Evolutionary conservation across 2,797 vertebrate genomes (phyloP).

Genomic region (Hybognathus amarus): DNA sequence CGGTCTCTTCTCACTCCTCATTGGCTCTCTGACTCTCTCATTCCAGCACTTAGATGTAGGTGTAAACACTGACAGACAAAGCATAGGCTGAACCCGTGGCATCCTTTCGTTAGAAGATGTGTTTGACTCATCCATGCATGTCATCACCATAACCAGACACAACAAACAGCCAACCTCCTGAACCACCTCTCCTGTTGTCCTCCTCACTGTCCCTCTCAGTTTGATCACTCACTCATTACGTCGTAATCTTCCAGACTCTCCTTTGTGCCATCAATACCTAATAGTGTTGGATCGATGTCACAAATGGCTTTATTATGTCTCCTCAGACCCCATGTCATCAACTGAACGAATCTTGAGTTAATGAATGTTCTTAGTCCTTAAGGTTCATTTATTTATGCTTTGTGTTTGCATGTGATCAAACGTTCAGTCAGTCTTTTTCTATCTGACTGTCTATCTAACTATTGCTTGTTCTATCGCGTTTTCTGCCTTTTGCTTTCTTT

Average conservation of each 20-base stretch:
- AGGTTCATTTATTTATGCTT: slow-evolving; percentile 19
- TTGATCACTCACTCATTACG: slow-evolving; percentile 73
- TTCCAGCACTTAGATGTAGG: slow-evolving; percentile 35
- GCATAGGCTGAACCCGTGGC: slow-evolving; percentile 20
- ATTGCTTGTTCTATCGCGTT: not conserved
- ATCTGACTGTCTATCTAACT: not conserved
- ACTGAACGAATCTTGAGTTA: slow-evolving; percentile 50
- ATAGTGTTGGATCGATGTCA: slow-evolving; percentile 72
- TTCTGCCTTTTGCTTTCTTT: not conserved
- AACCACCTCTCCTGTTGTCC: slow-evolving; percentile 24
- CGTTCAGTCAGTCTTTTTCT: not conserved
- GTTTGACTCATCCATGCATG: slow-evolving; percentile 34
- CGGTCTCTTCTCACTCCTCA: not conserved
- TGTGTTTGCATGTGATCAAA: slow-evolving; percentile 13
- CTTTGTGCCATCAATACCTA: slow-evolving; percentile 67
- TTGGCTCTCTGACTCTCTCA: slow-evolving; percentile 8
- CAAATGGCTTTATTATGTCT: slow-evolving; percentile 61
- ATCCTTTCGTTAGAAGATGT: slow-evolving; percentile 25
- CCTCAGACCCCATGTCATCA: slow-evolving; percentile 69
- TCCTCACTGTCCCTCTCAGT: slow-evolving; percentile 11
- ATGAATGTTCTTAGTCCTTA: slow-evolving; percentile 48
- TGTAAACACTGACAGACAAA: slow-evolving; percentile 47
- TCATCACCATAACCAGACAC: slow-evolving; percentile 43
- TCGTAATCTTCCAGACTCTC: slow-evolving; percentile 72
- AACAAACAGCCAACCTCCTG: slow-evolving; percentile 34